phyloP scores from a whole-genome alignment of 2,113 vertebrate genomes.

The Speoplatyrhinus poulsoni region DNA sequence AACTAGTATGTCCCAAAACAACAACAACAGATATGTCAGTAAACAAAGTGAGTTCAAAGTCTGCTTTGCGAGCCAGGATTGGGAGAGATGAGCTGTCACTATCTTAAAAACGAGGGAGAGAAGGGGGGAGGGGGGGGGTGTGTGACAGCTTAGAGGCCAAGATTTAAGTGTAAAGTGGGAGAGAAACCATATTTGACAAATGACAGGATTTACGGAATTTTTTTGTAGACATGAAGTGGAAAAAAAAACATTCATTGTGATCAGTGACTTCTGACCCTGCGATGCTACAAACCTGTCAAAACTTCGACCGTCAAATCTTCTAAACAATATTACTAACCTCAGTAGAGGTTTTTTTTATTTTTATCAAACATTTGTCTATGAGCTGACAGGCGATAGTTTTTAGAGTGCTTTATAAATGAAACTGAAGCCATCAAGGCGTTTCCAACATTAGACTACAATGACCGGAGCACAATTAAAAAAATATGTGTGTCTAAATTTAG shows the following conservation, averaged over 20 bases:
- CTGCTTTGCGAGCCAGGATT: constrained; percentile 63
- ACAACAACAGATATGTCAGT: constrained; percentile 51
- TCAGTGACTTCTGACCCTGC: constrained; percentile 54
- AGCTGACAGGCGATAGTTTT: neutral
- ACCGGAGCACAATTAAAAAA: constrained; percentile 39
- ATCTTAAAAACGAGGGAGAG: constrained; percentile 67
- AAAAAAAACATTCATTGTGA: constrained; percentile 50
- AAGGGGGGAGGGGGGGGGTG: neutral
- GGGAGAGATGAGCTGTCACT: constrained; percentile 72
- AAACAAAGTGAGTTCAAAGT: constrained; percentile 69
- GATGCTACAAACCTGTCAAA: constrained; percentile 29
- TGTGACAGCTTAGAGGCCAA: constrained; percentile 54
- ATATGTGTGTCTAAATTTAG: constrained; percentile 37
- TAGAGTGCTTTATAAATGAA: no score
- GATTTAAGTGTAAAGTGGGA: constrained; percentile 10
- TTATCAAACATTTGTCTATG: no score
- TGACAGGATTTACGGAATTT: constrained; percentile 51
- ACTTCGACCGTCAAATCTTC: constrained; percentile 47
- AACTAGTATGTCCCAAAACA: constrained; percentile 31
- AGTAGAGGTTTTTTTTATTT: neutral
- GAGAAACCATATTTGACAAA: constrained; percentile 65
- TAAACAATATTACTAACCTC: neutral
- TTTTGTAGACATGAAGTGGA: constrained; percentile 22
- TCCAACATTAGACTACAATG: constrained; percentile 29
- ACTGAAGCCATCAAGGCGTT: constrained; percentile 1